Conservation (phyloP, 2,888 invertebrate genomes). For the Smittia sp. region DNA sequence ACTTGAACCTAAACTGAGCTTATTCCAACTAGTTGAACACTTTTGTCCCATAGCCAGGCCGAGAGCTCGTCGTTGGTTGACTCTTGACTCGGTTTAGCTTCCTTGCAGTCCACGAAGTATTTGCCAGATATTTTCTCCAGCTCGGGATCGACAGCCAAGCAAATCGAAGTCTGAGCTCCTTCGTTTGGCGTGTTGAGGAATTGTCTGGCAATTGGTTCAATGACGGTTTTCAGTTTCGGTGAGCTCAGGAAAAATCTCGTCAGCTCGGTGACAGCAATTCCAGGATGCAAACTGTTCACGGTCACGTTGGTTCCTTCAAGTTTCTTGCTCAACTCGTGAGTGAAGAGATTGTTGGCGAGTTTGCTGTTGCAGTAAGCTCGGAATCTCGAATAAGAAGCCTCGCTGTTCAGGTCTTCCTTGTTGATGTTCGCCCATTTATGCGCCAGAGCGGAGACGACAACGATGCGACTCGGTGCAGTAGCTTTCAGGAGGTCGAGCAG, state of each 20-base stretch:
- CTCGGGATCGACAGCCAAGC: conserved; percentile 59
- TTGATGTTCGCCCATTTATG: conserved; percentile 65
- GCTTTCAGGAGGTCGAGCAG: conserved; percentile 59
- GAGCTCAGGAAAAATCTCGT: conserved; percentile 53
- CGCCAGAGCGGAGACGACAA: conserved; percentile 66
- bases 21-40: conserved; percentile 55
- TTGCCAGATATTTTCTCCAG: conserved; percentile 61
- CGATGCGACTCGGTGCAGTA: conserved; percentile 61
- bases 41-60: conserved; percentile 63
- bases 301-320: conserved; percentile 58
- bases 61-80: conserved; percentile 58
- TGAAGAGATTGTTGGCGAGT: conserved; percentile 75
- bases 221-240: conserved; percentile 9
- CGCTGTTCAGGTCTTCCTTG: conserved; percentile 67
- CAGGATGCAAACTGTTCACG: conserved; percentile 69
- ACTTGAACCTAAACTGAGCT: not conserved
- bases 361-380: conserved; percentile 76
- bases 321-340: conserved; percentile 63
- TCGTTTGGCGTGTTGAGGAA: conserved; percentile 65
- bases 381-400: conserved; percentile 59
- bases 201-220: conserved; percentile 65
- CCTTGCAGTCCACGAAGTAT: conserved; percentile 62
- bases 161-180: conserved; percentile 65
- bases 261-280: conserved; percentile 64
- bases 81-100: conserved; percentile 55